Base-by-base conservation (phyloP, 2,888 invertebrate species). In the Ariolimax columbianus region DNA sequence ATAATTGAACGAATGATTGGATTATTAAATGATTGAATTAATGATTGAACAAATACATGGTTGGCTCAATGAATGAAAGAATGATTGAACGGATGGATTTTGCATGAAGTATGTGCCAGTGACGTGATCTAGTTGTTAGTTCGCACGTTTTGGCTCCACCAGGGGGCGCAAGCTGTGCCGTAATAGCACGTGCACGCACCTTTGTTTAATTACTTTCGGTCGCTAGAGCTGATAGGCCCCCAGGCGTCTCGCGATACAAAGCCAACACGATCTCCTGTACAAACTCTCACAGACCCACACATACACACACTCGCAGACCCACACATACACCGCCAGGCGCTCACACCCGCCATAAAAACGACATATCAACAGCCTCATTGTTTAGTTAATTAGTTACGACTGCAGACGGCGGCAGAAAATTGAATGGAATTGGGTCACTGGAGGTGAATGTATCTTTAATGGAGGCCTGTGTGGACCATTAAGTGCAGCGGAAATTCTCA, bases 381-480 rank as follows among this genome's bases (percentile, higher is more conserved):
- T 70, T 70, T 4, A 36, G 19, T 70, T 70, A 70, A 70, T 70
- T 70, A 70, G 70, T 23, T 38, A 36, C 70, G 30, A 23, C 23
- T 70, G 38, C 70, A 70, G 36, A 36, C 38, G 70, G 70, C 70
- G 70, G 70, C 38, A 19, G 70, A 70, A 36, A 23, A 14, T 70
- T 11, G 14, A 70, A 70, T 36, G 70, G 38, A 70, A 70, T 23
- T 70, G 33, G 70, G 70, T 70, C 70, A 70, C 2, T 6, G 17
- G 2, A 11, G 11, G 2, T 23, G 23, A 38, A 70, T 70, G 38
- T 38, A 36, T 36, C 36, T 68, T 68, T 38, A 70, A 55, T 55
- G 55, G 7, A 23, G 55, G 17, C 55, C 55, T 23, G 23, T 55
- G 23, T 55, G 55, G 55, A 2, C 7, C 55, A 55, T 55, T 55